Base-by-base conservation (phyloP, 1,140 invertebrate genomes). In the Lepidotrigona ventralis region DNA sequence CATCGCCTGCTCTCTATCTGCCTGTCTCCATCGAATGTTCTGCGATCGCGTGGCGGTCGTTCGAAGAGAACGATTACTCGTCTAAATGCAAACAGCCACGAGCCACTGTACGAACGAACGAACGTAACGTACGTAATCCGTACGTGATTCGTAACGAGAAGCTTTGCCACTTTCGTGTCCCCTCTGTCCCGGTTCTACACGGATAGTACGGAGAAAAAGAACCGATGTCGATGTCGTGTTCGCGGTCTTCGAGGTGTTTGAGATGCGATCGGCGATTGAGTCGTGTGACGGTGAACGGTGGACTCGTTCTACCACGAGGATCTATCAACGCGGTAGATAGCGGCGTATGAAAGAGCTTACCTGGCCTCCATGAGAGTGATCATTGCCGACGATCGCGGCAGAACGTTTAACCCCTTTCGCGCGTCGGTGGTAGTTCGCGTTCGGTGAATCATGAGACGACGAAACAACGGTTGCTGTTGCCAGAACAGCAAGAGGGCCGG, bases 391-490 rank as follows among this genome's bases (percentile, higher is more conserved):
- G 79, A 83, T 82, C 83, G 76, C 76, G 76, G 75, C 79, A 79
- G 79, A 85, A 78, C 81, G 79, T 86, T 70, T 64, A 68, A 26
- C 53, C 75, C 64, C n/a, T 80, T 53, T 80, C 75, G 74, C 54
- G 74, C 73, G 63, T 11, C 23, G 1, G 58, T 39, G 39, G 53
- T 54, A 70, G 77, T 29, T 53, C 73, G 74, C 53, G 84, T 23
- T 70, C 23, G 66, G 73, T 33, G 73, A 85, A 89, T 73, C 68
- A 93, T 92, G 92, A 91, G 85, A 76, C 89, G 91, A 72, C 90
- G 91, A 17, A 90, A 91, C 79, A 91, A 92, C 87, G 85, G 81
- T 66, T 91, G 88, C 69, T 92, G 90, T 75, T 93, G 89, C 75
- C 90, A 91, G 66, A 58, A 75, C 5, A 77, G 70, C 66, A 87